These are phyloP conservation scores for Drosophila asahinai DNA, from an alignment of 1,140 invertebrate genomes.

Conservation along the genomic window DNA sequence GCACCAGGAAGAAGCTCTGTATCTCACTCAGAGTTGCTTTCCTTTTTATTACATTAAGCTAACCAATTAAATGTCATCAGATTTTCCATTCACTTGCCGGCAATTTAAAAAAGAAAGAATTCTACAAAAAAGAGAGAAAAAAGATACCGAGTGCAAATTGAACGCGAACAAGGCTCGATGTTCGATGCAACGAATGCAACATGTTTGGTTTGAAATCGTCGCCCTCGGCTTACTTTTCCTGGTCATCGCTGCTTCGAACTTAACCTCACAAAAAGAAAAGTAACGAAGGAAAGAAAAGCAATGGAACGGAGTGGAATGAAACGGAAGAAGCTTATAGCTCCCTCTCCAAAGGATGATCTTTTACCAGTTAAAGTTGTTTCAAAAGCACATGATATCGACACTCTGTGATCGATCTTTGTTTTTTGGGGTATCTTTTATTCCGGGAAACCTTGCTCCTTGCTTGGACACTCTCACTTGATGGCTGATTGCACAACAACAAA, in stretches of 20 bases:
- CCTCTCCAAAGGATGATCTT: background rate
- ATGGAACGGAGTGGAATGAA: background rate
- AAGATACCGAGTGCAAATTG: background rate
- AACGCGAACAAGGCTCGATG: conserved; percentile 9
- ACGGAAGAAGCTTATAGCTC: background rate
- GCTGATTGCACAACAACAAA: conserved; percentile 29
- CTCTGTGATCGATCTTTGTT: no score
- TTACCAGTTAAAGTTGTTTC: background rate
- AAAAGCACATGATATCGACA: conserved; percentile 1
- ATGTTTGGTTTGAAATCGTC: conserved; percentile 13
- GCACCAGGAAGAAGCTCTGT: background rate
- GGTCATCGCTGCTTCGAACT: conserved; percentile 22
- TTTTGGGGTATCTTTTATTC: background rate
- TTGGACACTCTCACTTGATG: conserved; percentile 39
- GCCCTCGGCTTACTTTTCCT: background rate
- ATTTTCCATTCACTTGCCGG: conserved; percentile 17
- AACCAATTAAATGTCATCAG: conserved; percentile 7
- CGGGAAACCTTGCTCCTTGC: conserved; percentile 8
- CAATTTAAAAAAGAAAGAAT: conserved; percentile 13
- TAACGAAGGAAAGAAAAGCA: conserved; percentile 14
- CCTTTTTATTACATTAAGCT: background rate
- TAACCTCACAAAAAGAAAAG: conserved; percentile 9
- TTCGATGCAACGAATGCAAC: conserved; percentile 22
- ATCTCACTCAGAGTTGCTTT: background rate
- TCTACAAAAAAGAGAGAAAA: conserved; percentile 1